Evolutionary conservation across 1,140 invertebrate genomes (phyloP), one percentile per base, ranked within the genome.

Genomic region (Tenebrio molitor): DNA sequence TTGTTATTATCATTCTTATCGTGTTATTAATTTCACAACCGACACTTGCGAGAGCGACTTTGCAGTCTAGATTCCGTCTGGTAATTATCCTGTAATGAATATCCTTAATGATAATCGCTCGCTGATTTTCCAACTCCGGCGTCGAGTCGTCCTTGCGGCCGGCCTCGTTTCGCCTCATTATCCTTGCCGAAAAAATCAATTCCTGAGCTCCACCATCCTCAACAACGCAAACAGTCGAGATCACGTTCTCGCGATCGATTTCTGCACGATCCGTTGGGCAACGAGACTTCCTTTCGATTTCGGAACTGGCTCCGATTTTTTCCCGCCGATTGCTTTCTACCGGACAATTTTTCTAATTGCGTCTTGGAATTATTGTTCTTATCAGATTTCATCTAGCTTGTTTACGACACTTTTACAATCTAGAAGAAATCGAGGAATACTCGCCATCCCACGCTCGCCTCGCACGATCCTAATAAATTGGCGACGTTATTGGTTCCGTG

Each of bases 271-370:
- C 29, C 21, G 16, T 58, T 58, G 23, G 1, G 8, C 10, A 58
- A 58, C 23, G 8, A 58, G 50, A 58, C 50, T 58, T 58, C 50
- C 50, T 58, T 58, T 58, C 2, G 50, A 29, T 58, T 58, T 58
- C 50, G 23, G 50, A 58, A 58, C 15, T 50, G 15, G 17, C 44
- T n/a, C n/a, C 4, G 19, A 19, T 50, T 50, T 50, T 50, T 50
- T 41, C 12, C 6, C 50, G n/a, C 8, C 25, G 25, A 29, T 58
- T 29, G 50, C 50, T 58, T 58, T 58, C 50, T 58, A 58, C 50
- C 8, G 7, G 21, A 58, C 50, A 58, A 58, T 58, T 58, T 58
- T 58, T 58, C 7, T 58, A 58, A 58, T 58, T 58, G 50, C 50
- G 50, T 58, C 15, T 58, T 29, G 29, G 29, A 58, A 14, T 58